phyloP scores from a whole-genome alignment of 2,888 invertebrate species.

The Dioctria linearis region DNA sequence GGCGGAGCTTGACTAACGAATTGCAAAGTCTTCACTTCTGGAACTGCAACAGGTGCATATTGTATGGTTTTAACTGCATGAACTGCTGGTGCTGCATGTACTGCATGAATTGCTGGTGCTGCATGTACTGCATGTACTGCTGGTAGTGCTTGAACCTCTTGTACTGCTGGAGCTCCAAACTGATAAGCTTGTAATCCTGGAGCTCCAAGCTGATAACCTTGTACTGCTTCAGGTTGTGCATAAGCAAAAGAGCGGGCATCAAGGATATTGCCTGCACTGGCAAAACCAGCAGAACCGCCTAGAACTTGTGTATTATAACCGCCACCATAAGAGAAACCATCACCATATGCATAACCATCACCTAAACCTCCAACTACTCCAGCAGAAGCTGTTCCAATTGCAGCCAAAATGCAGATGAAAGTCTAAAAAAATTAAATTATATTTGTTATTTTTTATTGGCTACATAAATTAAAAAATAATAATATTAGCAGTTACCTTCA shows the following conservation, averaged over 20 bases:
- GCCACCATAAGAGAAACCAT: background rate
- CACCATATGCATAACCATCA: background rate
- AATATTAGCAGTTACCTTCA: slow-evolving; percentile 20
- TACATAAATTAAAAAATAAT: background rate
- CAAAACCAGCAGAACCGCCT: slow-evolving; percentile 7
- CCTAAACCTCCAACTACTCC: slow-evolving; percentile 14
- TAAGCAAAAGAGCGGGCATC: background rate
- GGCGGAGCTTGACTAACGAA: slow-evolving; percentile 20
- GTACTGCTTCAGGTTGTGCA: slow-evolving; percentile 6
- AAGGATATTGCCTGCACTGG: background rate
- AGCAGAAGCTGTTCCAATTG: slow-evolving; percentile 27
- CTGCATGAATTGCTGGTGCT: background rate
- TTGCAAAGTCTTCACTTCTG: slow-evolving; percentile 43
- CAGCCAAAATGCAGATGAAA: slow-evolving; percentile 32
- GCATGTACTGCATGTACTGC: background rate
- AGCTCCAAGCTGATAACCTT: background rate
- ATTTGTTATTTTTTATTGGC: background rate
- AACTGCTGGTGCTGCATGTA: slow-evolving; percentile 26
- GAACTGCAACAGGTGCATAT: slow-evolving; percentile 2
- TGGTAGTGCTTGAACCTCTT: slow-evolving; percentile 4
- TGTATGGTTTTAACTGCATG: slow-evolving; percentile 2
- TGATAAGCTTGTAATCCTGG: background rate
- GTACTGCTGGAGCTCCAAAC: background rate
- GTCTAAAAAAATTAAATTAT: slow-evolving; percentile 2
- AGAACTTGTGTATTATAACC: background rate